Evolutionary conservation across 2,113 vertebrate species (phyloP).

Genomic region (Coptodon bakossiorum): DNA sequence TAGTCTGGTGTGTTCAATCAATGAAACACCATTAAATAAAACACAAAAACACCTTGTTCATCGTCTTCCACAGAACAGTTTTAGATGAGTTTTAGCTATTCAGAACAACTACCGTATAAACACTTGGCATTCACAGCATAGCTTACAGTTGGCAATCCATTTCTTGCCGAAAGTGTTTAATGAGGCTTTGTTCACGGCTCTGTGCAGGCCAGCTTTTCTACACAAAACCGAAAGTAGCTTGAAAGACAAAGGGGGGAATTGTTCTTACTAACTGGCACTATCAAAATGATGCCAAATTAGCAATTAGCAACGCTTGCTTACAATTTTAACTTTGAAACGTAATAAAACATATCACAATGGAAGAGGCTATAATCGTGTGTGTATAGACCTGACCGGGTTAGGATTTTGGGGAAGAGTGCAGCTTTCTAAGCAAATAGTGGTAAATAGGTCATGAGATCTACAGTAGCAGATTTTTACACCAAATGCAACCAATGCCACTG

Average conservation of each 20-base stretch:
- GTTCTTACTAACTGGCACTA: neutral
- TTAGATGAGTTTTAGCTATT: neutral
- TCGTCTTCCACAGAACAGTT: rapidly evolving
- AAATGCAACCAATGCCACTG: neutral
- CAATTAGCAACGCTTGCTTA: neutral
- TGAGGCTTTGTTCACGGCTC: neutral
- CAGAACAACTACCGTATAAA: neutral
- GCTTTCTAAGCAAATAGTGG: neutral
- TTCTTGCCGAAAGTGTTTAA: neutral
- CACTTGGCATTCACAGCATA: neutral
- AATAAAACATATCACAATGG: neutral
- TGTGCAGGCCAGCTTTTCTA: neutral
- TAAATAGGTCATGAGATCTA: neutral
- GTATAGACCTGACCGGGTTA: neutral
- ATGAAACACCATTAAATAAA: neutral
- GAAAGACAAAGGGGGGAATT: neutral
- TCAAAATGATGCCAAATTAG: neutral
- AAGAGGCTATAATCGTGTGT: rapidly evolving
- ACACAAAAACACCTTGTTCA: neutral
- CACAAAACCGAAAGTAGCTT: neutral
- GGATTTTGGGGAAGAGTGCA: rapidly evolving
- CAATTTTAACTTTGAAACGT: neutral
- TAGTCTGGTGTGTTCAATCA: neutral
- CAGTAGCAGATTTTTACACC: neutral
- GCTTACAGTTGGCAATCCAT: neutral